Conservation (phyloP, 2,797 vertebrate genomes). For the Ctenosaura bakeri region DNA sequence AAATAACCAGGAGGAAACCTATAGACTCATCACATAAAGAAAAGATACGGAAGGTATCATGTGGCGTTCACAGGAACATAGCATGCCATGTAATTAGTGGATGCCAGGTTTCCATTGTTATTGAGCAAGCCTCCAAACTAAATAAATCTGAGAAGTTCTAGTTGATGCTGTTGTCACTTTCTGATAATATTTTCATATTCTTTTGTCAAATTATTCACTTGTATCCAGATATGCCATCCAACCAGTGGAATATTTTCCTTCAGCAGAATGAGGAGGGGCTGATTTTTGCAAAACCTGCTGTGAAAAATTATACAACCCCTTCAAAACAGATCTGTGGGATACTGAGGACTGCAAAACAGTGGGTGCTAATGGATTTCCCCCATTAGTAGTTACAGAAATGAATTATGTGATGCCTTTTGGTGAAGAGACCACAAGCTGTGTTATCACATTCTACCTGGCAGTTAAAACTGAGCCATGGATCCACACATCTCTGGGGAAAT, state of each 20-base stretch:
- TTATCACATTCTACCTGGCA: background rate
- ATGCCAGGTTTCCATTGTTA: background rate
- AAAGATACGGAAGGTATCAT: background rate
- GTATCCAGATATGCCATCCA: background rate
- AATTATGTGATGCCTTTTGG: too few species aligned
- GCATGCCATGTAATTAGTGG: background rate
- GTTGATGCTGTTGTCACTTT: background rate
- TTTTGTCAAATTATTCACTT: background rate
- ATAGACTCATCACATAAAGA: background rate
- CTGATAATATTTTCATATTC: background rate
- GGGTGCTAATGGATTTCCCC: background rate
- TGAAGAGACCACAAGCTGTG: background rate
- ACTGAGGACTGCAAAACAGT: background rate
- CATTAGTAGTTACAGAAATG: background rate
- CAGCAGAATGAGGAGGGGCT: background rate
- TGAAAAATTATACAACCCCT: too few species aligned
- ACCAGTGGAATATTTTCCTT: background rate
- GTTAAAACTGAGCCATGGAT: background rate
- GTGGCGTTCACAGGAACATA: background rate
- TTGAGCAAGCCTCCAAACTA: background rate
- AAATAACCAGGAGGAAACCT: background rate
- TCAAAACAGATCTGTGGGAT: background rate
- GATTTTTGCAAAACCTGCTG: background rate
- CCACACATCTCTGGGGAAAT: background rate
- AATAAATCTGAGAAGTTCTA: background rate